Percentiles rank a stretch among this genome's conserved stretches.
phyloP scores from a whole-genome alignment of 1,140 invertebrate species.

The Trialeurodes vaporariorum region DNA sequence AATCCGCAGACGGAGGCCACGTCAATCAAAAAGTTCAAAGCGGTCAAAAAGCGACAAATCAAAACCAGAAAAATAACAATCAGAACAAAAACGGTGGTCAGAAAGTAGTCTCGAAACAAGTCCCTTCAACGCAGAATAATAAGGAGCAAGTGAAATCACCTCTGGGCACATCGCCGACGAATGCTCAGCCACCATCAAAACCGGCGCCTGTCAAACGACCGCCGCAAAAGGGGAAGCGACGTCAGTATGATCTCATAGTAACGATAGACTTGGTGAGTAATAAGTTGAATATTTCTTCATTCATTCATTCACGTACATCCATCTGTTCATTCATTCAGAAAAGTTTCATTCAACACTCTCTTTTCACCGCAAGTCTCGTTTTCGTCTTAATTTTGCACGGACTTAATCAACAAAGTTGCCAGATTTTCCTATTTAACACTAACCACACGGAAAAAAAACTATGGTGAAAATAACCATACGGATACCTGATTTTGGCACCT shows the following conservation, averaged over 20 bases:
- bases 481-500: no score
- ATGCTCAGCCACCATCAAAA: constrained; percentile 23
- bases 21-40: constrained; percentile 48
- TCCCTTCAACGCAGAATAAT: constrained; percentile 13
- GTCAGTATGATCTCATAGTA: constrained; percentile 68
- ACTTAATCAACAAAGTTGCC: no score
- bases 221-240: constrained; percentile 62
- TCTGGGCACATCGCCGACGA: background rate
- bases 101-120: constrained; percentile 11
- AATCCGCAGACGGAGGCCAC: constrained; percentile 58
- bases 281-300: no score
- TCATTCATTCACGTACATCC: no score
- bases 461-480: no score
- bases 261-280: constrained; percentile 66
- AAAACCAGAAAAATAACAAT: constrained; percentile 37
- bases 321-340: no score
- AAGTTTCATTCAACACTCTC: no score
- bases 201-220: constrained; percentile 47
- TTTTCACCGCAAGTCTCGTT: no score
- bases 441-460: no score
- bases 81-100: background rate
- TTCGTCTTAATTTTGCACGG: no score
- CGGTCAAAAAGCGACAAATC: constrained; percentile 37
- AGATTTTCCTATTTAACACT: no score
- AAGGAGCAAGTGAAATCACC: background rate